These are phyloP conservation scores for Hermodice carunculata DNA, from an alignment of 2,888 invertebrate species.

Conservation along the genomic window DNA sequence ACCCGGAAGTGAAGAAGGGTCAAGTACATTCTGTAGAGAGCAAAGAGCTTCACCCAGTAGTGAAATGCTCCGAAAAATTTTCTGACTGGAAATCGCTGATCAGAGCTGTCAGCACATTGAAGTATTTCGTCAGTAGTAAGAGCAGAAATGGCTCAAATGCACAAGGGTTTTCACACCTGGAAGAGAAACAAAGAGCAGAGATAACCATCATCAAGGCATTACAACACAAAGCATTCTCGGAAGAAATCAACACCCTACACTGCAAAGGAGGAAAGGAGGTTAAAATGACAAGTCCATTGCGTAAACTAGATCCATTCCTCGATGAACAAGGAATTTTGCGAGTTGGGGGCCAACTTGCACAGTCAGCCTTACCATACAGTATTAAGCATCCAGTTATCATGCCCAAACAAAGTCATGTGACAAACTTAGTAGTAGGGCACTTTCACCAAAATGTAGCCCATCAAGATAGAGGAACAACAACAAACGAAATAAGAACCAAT, in stretches of 20 bases:
- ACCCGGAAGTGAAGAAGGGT: slow-evolving; percentile 9
- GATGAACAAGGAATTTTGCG: slow-evolving; percentile 30
- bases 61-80: slow-evolving; percentile 2
- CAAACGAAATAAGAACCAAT: slow-evolving; percentile 34
- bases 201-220: neutral
- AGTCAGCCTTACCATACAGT: neutral
- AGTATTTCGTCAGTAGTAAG: neutral
- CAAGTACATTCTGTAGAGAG: neutral
- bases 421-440: slow-evolving; percentile 28
- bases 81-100: slow-evolving; percentile 16
- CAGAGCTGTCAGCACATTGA: neutral
- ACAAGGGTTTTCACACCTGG: neutral
- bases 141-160: neutral
- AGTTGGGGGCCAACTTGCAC: slow-evolving; percentile 26
- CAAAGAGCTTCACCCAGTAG: neutral
- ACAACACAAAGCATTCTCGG: slow-evolving; percentile 4
- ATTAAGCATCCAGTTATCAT: slow-evolving; percentile 27
- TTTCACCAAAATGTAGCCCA: slow-evolving; percentile 36
- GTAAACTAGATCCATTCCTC: slow-evolving; percentile 22
- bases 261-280: neutral
- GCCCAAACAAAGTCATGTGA: slow-evolving; percentile 16
- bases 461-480: slow-evolving; percentile 41
- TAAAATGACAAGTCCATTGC: neutral
- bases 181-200: slow-evolving; percentile 10
- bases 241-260: neutral